Percentiles rank a stretch among this genome's conserved stretches.
These are phyloP conservation scores for Tenthredo scrophulariae DNA, from an alignment of 2,888 invertebrate genomes.

Conservation along the genomic window DNA sequence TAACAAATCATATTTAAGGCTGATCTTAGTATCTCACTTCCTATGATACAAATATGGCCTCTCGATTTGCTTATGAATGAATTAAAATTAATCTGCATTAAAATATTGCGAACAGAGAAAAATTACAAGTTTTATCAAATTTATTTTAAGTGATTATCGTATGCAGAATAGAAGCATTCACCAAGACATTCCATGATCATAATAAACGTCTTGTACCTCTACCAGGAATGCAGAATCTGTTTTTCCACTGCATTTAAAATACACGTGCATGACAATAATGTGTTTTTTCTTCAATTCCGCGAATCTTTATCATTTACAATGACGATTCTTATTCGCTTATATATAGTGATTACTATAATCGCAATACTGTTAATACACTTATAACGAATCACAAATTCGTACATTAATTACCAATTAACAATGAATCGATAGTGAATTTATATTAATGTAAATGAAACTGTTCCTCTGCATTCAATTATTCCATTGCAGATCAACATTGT, in stretches of 20 bases:
- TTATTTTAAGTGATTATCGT: background rate
- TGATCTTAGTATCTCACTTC: background rate
- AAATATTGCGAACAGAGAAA: background rate
- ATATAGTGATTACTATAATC: background rate
- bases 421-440: conserved; percentile 1
- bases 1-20: background rate
- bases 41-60: background rate
- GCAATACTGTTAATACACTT: background rate
- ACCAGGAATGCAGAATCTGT: background rate
- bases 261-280: background rate
- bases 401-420: background rate
- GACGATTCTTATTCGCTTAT: background rate
- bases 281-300: no score
- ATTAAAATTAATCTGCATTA: background rate
- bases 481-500: background rate
- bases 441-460: background rate
- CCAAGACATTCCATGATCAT: conserved; percentile 10
- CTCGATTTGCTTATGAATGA: background rate
- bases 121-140: no score
- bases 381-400: background rate
- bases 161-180: background rate
- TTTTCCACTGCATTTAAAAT: background rate
- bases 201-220: background rate
- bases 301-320: background rate
- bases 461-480: background rate